Conservation (phyloP, 2,797 vertebrate species). For the Anguilla anguilla region DNA sequence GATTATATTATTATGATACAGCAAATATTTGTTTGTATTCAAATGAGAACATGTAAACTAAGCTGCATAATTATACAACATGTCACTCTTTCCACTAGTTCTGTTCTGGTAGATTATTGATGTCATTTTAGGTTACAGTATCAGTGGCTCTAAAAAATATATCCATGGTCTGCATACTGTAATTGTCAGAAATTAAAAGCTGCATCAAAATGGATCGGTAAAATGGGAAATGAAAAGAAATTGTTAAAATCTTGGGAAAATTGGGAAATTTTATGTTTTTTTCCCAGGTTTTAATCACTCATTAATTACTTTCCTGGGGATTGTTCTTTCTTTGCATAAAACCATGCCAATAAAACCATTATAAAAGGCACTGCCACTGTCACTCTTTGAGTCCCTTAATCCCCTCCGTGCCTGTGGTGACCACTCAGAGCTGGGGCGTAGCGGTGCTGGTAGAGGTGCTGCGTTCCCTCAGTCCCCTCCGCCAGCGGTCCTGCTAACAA, state of each 20-base stretch:
- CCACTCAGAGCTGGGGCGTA: not conserved
- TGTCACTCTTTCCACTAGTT: not conserved
- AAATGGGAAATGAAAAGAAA: not conserved
- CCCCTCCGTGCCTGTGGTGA: not conserved
- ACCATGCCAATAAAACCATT: not conserved
- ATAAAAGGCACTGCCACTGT: not conserved
- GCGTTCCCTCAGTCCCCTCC: not conserved
- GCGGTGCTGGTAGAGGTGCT: not conserved
- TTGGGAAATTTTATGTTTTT: not conserved
- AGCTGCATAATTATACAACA: not conserved
- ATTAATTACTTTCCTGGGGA: not conserved
- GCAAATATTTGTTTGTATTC: not conserved
- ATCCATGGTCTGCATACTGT: not conserved
- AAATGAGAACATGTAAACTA: not conserved
- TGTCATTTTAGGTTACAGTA: not conserved
- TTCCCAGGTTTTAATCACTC: not conserved
- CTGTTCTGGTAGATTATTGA: not conserved
- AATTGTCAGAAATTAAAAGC: not conserved
- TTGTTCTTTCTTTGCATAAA: not conserved
- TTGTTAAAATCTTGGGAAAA: not conserved
- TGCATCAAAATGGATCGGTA: not conserved
- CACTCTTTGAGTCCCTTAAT: not conserved
- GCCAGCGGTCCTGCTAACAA: not conserved
- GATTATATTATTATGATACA: not conserved
- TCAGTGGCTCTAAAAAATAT: not conserved